A percentile compares a stretch with the other conserved stretches of the same genome.
Conservation (phyloP, 1,140 invertebrate genomes). For the Heliothis virescens region DNA sequence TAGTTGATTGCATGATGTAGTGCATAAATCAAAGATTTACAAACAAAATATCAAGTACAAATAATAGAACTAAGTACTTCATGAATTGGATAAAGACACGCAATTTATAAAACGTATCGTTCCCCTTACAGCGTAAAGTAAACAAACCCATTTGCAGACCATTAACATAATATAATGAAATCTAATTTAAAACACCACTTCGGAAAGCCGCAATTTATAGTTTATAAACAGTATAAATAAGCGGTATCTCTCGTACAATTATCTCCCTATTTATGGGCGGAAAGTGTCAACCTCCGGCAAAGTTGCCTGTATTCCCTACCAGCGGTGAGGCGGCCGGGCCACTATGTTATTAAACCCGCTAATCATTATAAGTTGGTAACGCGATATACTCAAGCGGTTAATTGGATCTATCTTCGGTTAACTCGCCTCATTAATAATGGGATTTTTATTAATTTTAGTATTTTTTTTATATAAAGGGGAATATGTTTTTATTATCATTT, state of each 20-base stretch:
- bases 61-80: neutral
- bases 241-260: slow-evolving; percentile 69
- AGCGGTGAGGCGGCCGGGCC: slow-evolving; percentile 15
- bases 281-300: slow-evolving; percentile 69
- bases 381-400: slow-evolving; percentile 40
- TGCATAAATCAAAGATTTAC: neutral
- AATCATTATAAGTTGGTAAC: slow-evolving; percentile 57
- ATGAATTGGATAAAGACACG: neutral
- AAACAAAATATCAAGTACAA: neutral
- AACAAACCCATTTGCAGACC: slow-evolving; percentile 21
- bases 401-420: slow-evolving; percentile 44
- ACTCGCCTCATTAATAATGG: slow-evolving; percentile 37
- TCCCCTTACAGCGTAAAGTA: neutral
- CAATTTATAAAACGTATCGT: neutral
- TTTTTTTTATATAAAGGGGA: neutral
- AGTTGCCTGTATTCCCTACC: slow-evolving; percentile 45
- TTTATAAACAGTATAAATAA: slow-evolving; percentile 60
- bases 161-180: slow-evolving; percentile 40
- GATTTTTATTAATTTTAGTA: slow-evolving; percentile 7
- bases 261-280: slow-evolving; percentile 69
- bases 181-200: slow-evolving; percentile 50
- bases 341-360: slow-evolving; percentile 60
- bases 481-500: neutral
- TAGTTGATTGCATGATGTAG: neutral
- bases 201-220: slow-evolving; percentile 54